These are phyloP conservation scores for Amblyraja radiata DNA, from an alignment of 2,797 vertebrate genomes.

Conservation along the genomic window DNA sequence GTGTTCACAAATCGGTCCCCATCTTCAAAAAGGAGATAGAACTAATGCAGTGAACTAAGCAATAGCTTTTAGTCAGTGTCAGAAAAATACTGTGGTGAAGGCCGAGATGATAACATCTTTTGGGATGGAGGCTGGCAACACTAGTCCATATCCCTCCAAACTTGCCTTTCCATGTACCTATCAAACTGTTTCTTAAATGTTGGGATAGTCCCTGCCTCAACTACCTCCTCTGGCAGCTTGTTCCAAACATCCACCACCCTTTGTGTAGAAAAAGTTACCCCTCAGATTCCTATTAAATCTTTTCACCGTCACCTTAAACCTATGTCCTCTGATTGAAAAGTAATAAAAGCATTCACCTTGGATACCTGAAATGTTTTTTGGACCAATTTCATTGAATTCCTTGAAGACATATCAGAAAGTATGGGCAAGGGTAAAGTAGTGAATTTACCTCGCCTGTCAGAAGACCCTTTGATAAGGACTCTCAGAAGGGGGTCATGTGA, in stretches of 20 bases:
- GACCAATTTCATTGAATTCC: not conserved
- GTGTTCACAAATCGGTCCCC: not conserved
- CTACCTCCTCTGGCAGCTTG: too few relatives aligned
- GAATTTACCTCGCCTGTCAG: not conserved
- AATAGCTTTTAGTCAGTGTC: not conserved
- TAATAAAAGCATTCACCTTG: not conserved
- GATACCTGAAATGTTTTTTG: not conserved
- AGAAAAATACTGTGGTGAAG: not conserved
- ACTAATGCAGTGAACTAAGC: not conserved
- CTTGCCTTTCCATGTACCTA: too few relatives aligned
- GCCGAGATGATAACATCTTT: not conserved
- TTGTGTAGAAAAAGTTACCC: too few relatives aligned
- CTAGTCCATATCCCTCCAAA: too few relatives aligned
- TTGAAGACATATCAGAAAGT: not conserved
- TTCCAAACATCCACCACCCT: too few relatives aligned
- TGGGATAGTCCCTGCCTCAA: too few relatives aligned
- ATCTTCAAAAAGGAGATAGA: not conserved
- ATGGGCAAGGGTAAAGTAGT: not conserved
- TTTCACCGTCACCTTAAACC: too few relatives aligned
- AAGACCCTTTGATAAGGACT: not conserved
- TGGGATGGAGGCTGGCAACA: not conserved
- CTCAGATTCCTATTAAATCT: too few relatives aligned
- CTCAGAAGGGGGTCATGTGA: not conserved
- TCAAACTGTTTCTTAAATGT: too few relatives aligned
- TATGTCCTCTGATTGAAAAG: not conserved